phyloP scores from a whole-genome alignment of 2,888 invertebrate species.

The Dorcus hopei region DNA sequence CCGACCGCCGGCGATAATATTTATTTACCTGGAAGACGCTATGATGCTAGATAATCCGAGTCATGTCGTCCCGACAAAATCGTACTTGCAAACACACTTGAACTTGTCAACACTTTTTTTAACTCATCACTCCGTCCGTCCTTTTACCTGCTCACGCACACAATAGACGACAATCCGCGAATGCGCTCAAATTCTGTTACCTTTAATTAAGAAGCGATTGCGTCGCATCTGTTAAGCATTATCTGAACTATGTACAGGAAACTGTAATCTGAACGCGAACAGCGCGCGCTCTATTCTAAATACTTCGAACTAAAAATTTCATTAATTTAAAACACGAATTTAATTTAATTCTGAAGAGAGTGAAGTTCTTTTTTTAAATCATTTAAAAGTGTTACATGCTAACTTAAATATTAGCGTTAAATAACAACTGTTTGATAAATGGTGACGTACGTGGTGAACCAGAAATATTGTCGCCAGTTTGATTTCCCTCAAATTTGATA shows the following conservation, averaged over 20 bases:
- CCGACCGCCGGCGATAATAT: neutral
- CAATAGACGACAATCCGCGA: slow-evolving; percentile 25
- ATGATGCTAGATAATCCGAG: slow-evolving; percentile 26
- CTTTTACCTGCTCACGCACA: slow-evolving; percentile 26
- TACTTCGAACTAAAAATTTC: no score
- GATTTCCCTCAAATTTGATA: no score
- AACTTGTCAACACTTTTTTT: slow-evolving; percentile 26
- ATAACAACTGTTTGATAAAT: no score
- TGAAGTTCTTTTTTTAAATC: no score
- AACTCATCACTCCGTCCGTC: slow-evolving; percentile 29
- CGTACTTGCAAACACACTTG: slow-evolving; percentile 17
- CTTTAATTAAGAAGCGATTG: slow-evolving; percentile 26
- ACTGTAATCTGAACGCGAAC: no score
- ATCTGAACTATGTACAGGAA: neutral
- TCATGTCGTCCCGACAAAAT: slow-evolving; percentile 17
- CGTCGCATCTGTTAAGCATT: slow-evolving; percentile 10
- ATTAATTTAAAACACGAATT: no score
- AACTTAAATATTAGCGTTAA: no score
- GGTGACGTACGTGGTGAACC: no score
- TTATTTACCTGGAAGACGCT: neutral
- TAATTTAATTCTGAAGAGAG: no score
- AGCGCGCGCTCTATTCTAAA: no score
- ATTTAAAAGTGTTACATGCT: no score
- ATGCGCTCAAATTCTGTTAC: slow-evolving; percentile 24
- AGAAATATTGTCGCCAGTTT: no score